phyloP scores from a whole-genome alignment of 2,797 vertebrate species.

The Echiichthys vipera region DNA sequence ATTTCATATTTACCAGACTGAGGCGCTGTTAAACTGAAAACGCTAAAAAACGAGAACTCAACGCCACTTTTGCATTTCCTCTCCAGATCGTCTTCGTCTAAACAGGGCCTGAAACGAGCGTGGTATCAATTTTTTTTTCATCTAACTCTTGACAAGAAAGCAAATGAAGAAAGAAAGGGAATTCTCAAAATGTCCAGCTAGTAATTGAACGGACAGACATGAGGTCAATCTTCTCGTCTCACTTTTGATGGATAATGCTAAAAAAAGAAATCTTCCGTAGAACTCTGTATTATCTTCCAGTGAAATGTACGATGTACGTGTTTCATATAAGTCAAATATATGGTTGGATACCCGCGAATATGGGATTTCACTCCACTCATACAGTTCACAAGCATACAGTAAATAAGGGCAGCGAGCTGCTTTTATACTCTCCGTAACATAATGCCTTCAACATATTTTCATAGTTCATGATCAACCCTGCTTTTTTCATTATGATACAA shows the following conservation, averaged over 20 bases:
- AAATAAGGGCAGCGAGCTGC: conserved; percentile 38
- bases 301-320: conserved; percentile 28
- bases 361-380: conserved; percentile 45
- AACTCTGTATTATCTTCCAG: conserved; percentile 4
- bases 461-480: conserved; percentile 66
- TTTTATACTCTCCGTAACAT: conserved; percentile 48
- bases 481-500: conserved; percentile 73
- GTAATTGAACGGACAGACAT: background rate
- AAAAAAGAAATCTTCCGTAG: background rate
- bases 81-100: too few species aligned
- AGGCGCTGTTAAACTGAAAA: too few species aligned
- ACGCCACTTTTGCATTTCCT: too few species aligned
- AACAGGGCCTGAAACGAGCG: too few species aligned
- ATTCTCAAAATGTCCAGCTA: background rate
- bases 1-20: too few species aligned
- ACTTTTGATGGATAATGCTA: background rate
- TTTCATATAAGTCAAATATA: conserved; percentile 33
- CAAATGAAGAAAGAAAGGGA: background rate
- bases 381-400: conserved; percentile 27
- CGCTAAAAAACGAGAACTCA: too few species aligned
- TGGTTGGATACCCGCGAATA: conserved; percentile 28
- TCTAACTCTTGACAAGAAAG: background rate
- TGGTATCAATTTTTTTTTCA: background rate
- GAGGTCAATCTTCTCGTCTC: background rate
- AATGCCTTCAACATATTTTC: conserved; percentile 65